Percentiles rank a stretch among this genome's conserved stretches.
Conservation (phyloP, 2,113 vertebrate species). For the Xenotilapia longispinis region DNA sequence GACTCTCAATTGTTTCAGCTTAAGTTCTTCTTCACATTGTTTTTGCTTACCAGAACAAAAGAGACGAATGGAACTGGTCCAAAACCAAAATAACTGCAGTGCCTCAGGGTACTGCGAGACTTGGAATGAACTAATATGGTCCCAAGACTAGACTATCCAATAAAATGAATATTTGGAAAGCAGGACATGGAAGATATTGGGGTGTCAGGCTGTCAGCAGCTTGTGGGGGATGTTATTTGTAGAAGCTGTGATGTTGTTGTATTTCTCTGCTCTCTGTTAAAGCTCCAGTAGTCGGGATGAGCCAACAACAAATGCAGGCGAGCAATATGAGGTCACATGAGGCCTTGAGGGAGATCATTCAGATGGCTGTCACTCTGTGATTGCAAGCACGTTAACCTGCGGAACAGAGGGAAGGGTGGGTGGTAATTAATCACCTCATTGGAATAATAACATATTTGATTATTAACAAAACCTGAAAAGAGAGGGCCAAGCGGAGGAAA, state of each 20-base stretch:
- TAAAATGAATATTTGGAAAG: slow-evolving; percentile 43
- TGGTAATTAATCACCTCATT: slow-evolving; percentile 58
- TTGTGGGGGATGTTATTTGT: slow-evolving; percentile 25
- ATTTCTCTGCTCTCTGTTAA: slow-evolving; percentile 33
- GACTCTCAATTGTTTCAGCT: background rate
- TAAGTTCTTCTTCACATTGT: slow-evolving; percentile 17
- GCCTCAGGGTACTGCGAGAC: slow-evolving; percentile 22
- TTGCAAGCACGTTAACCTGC: slow-evolving; percentile 17
- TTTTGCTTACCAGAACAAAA: slow-evolving; percentile 24
- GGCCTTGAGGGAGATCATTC: slow-evolving; percentile 38
- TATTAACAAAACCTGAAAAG: slow-evolving; percentile 55
- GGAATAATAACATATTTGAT: slow-evolving; percentile 65
- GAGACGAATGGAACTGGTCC: slow-evolving; percentile 24
- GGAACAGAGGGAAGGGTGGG: background rate
- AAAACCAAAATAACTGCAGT: slow-evolving; percentile 37
- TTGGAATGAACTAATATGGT: slow-evolving; percentile 22
- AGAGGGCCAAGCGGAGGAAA: slow-evolving; percentile 26
- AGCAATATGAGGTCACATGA: slow-evolving; percentile 21
- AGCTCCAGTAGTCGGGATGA: slow-evolving; percentile 47
- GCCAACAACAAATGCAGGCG: slow-evolving; percentile 23
- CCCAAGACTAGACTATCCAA: slow-evolving; percentile 18
- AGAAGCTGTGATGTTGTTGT: slow-evolving; percentile 10
- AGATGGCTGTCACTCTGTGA: slow-evolving; percentile 32
- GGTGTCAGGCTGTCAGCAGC: slow-evolving; percentile 30
- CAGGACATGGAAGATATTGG: slow-evolving; percentile 32